Percentiles rank a stretch among this genome's conserved stretches.
Conservation (phyloP, 2,113 vertebrate genomes). For the Stegostoma tigrinum region DNA sequence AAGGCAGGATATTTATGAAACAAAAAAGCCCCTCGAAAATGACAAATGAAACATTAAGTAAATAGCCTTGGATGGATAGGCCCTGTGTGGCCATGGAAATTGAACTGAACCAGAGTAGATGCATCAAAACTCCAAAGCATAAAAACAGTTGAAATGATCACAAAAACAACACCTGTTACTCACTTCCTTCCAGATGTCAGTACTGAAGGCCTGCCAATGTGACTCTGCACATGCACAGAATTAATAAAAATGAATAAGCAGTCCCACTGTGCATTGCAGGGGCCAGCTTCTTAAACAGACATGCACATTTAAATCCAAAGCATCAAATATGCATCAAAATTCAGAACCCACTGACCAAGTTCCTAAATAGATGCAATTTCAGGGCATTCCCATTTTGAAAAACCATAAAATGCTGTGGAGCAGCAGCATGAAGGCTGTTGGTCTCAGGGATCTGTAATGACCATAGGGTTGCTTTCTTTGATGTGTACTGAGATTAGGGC, state of each 20-base stretch:
- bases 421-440: background rate
- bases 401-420: background rate
- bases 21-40: background rate
- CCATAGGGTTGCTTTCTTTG: background rate
- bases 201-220: slow-evolving; percentile 25
- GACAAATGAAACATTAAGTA: background rate
- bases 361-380: slow-evolving; percentile 1
- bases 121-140: background rate
- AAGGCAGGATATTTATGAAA: background rate
- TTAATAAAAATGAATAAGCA: slow-evolving; percentile 25
- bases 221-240: slow-evolving; percentile 26
- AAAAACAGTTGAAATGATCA: slow-evolving; percentile 32
- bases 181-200: slow-evolving; percentile 35
- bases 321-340: background rate
- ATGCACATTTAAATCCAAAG: background rate
- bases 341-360: background rate
- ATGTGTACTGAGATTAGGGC: slow-evolving; percentile 8
- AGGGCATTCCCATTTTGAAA: slow-evolving; percentile 4
- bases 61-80: background rate
- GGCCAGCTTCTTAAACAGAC: slow-evolving; percentile 12
- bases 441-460: background rate
- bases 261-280: slow-evolving; percentile 24
- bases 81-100: background rate
- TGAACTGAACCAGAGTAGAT: background rate
- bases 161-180: slow-evolving; percentile 30